These are phyloP conservation scores for Coccyzus lansbergi DNA, from an alignment of 2,797 vertebrate species.

Conservation along the genomic window DNA sequence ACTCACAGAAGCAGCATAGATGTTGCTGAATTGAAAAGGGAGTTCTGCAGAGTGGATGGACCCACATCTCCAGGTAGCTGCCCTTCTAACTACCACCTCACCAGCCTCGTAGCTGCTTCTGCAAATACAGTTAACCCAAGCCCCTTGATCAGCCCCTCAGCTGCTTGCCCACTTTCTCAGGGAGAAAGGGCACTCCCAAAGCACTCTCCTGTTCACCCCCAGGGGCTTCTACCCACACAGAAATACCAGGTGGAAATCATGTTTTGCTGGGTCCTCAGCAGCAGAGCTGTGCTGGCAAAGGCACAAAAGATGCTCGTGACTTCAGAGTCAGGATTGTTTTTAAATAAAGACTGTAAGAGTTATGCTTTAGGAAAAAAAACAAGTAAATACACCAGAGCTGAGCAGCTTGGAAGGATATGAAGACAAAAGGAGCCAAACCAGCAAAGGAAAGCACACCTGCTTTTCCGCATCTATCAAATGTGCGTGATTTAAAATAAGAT, in stretches of 20 bases:
- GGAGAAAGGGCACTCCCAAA: neutral
- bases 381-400: accelerated
- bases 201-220: neutral
- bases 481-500: accelerated
- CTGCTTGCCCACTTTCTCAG: accelerated
- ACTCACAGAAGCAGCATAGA: neutral
- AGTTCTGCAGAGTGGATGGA: accelerated
- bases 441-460: neutral
- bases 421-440: neutral
- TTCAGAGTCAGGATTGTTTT: neutral
- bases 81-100: neutral
- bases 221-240: accelerated
- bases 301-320: neutral
- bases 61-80: accelerated
- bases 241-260: neutral
- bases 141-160: neutral
- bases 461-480: neutral
- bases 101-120: neutral
- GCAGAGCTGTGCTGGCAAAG: neutral
- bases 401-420: neutral
- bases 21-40: accelerated
- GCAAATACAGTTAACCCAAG: neutral
- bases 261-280: neutral
- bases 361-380: accelerated
- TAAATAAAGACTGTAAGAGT: too few species aligned